phyloP scores from a whole-genome alignment of 2,113 vertebrate genomes.

The Ochotona princeps region DNA sequence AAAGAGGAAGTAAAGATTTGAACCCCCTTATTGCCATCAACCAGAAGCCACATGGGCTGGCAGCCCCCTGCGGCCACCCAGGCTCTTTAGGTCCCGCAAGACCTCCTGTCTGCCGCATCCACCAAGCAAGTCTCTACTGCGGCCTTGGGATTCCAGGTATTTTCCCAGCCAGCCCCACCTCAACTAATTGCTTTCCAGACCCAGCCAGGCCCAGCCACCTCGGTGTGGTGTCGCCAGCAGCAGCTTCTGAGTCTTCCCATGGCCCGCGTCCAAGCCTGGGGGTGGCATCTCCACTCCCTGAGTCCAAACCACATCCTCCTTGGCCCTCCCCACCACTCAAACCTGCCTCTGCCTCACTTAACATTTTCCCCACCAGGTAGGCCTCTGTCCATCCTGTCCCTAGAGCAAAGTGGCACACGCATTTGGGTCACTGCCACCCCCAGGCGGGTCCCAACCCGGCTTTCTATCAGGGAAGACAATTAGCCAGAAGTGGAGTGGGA shows the following conservation, averaged over 20 bases:
- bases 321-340: constrained; percentile 66
- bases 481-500: constrained; percentile 46
- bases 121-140: constrained; percentile 70
- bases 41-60: background rate
- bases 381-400: constrained; percentile 40
- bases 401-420: background rate
- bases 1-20: background rate
- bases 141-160: constrained; percentile 77
- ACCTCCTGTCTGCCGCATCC: background rate
- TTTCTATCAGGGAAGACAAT: constrained; percentile 42
- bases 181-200: constrained; percentile 81
- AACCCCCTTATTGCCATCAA: background rate
- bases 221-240: constrained; percentile 72
- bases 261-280: constrained; percentile 65
- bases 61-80: background rate
- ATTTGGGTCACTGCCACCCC: background rate
- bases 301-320: constrained; percentile 80
- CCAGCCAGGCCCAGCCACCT: constrained; percentile 71
- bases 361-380: constrained; percentile 63
- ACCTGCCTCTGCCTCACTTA: constrained; percentile 60
- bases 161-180: constrained; percentile 78
- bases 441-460: background rate
- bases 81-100: background rate
- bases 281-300: constrained; percentile 72
- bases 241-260: constrained; percentile 74